Evolutionary conservation across 2,797 vertebrate genomes (phyloP).

Genomic region (Argya squamiceps): DNA sequence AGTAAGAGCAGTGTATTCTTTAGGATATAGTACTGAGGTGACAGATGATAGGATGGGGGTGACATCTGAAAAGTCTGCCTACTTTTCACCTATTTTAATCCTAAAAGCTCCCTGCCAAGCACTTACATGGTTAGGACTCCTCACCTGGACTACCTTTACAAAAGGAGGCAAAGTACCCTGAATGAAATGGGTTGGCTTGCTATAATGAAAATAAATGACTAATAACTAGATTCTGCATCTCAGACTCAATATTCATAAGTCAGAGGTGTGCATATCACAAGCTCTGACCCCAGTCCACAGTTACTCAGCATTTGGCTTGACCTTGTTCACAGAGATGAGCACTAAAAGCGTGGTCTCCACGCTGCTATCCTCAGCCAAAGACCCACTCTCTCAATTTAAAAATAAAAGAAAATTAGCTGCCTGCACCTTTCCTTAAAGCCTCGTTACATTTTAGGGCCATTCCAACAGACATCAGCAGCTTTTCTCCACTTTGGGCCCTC

Average conservation of each 20-base stretch:
- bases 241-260: background rate
- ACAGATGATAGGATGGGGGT: background rate
- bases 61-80: too few species aligned
- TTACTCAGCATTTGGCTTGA: background rate
- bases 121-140: rapidly evolving
- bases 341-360: too few species aligned
- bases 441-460: background rate
- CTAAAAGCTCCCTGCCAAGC: background rate
- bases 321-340: background rate
- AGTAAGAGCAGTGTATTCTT: background rate
- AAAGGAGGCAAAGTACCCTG: background rate
- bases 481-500: background rate
- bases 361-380: background rate
- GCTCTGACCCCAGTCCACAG: rapidly evolving
- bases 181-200: background rate
- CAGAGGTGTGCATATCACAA: background rate
- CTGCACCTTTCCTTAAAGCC: background rate
- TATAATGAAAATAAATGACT: background rate
- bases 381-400: background rate
- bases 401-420: background rate
- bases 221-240: background rate
- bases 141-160: background rate
- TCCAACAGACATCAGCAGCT: background rate
- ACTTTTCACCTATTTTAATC: background rate
- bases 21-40: background rate